phyloP scores from a whole-genome alignment of 2,888 invertebrate species.

The Neoaliturus tenellus region DNA sequence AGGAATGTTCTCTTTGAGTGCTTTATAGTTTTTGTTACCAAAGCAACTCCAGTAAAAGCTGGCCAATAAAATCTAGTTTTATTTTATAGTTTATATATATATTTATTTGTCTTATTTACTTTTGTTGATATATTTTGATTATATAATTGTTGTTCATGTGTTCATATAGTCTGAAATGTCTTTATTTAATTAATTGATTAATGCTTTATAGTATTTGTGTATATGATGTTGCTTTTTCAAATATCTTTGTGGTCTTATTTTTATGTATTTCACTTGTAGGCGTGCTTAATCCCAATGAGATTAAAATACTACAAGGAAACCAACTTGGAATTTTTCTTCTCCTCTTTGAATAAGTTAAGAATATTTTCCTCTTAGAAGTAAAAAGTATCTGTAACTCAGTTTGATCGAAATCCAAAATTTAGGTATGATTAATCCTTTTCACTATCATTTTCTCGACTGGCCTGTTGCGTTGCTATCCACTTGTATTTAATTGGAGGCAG shows the following conservation, averaged over 20 bases:
- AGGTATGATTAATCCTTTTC: too few species aligned
- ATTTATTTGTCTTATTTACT: background rate
- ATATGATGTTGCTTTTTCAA: background rate
- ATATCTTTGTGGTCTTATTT: background rate
- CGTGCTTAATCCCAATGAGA: background rate
- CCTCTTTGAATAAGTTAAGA: too few species aligned
- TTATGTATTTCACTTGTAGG: background rate
- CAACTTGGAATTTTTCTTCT: too few species aligned
- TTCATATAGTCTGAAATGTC: background rate
- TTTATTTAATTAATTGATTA: background rate
- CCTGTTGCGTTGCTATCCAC: too few species aligned
- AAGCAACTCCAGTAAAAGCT: constrained; percentile 39
- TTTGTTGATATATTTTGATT: background rate
- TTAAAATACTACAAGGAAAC: background rate
- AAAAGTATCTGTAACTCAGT: too few species aligned
- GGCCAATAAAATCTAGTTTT: background rate
- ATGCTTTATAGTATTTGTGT: constrained; percentile 20
- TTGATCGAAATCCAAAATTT: too few species aligned
- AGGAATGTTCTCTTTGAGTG: background rate
- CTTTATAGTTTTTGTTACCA: constrained; percentile 7
- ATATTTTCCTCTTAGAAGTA: too few species aligned
- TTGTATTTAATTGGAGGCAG: too few species aligned
- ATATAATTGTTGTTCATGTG: constrained; percentile 20
- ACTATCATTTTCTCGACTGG: too few species aligned
- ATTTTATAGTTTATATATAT: background rate